Base-by-base conservation (phyloP, 64 coral and sea anemone genomes). In the Orbicella faveolata region DNA sequence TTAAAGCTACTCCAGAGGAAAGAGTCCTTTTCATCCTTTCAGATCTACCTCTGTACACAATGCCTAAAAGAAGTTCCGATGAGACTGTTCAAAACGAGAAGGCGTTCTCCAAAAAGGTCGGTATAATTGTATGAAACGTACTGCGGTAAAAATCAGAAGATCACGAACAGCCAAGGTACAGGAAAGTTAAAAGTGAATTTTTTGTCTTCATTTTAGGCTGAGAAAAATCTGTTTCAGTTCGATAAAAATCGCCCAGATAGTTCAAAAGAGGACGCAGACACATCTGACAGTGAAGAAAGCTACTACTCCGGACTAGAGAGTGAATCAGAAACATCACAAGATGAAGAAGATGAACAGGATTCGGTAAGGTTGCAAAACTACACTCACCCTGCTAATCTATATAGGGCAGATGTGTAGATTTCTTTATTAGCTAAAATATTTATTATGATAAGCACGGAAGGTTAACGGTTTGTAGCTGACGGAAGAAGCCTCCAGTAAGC, bases 291-390 rank as follows among this genome's bases (percentile, higher is more conserved):
- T 82, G 97, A 93, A 48, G 97, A 93, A 34, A 99, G 97, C 83
- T 83, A 99, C 76, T 99, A 93, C 61, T 95, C 94, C 54, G 97
- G 91, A 1, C 73, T 99, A 74, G 97, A 96, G 21, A 91, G 87
- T 89, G 97, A 99, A 52, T 75, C 92, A 76, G 88, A 91, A 34
- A 80, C 93, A 52, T 74, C 92, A 63, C 79, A 91, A 11, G 90
- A 89, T 4, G 97, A 95, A 55, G 84, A 85, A 41, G 78, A 88
- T 72, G 75, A 73, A 9, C 63, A 87, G 39, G 90, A 98, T 76
- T 85, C 79, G 37, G 93, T 95, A 63, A 89, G 65, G 55, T 74
- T 75, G 21, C 48, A 48, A 48, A 48, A 48, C 44, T 48, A 6
- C 7, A 48, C 44, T 48, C 7, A 48, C 44, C 44, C 44, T 48